Percentiles rank a stretch among this genome's conserved stretches.
phyloP scores from a whole-genome alignment of 2,888 invertebrate genomes.

The Eilema caniola region DNA sequence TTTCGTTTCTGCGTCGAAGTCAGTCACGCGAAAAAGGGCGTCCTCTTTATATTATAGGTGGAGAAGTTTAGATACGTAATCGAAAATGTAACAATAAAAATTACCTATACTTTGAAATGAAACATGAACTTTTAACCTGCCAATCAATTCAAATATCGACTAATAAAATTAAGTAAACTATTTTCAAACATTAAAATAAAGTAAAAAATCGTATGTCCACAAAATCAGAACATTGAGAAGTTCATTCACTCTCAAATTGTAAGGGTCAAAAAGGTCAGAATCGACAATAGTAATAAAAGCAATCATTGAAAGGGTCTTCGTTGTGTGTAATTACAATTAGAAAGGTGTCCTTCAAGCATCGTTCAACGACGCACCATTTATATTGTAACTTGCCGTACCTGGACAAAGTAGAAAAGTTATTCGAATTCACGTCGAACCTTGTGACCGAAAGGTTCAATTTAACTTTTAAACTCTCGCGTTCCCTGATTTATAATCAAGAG shows the following conservation, averaged over 20 bases:
- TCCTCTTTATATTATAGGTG: neutral
- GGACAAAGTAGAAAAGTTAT: slow-evolving; percentile 39
- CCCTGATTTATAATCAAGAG: no score
- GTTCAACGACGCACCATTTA: slow-evolving; percentile 38
- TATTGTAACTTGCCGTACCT: slow-evolving; percentile 26
- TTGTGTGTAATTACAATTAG: slow-evolving; percentile 28
- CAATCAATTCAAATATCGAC: neutral
- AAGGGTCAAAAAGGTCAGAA: slow-evolving; percentile 25
- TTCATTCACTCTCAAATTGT: neutral
- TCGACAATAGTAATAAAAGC: slow-evolving; percentile 31
- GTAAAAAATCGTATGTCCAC: neutral
- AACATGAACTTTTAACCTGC: neutral
- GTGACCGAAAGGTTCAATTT: slow-evolving; percentile 30
- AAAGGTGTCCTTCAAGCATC: slow-evolving; percentile 27
- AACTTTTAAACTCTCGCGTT: no score
- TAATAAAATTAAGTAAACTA: neutral
- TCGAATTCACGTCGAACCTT: slow-evolving; percentile 25
- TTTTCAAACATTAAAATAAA: neutral
- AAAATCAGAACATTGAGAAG: neutral
- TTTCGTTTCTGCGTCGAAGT: neutral
- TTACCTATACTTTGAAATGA: neutral
- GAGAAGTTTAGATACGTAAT: neutral
- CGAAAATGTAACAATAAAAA: neutral
- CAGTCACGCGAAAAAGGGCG: neutral
- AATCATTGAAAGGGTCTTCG: slow-evolving; percentile 11